A percentile compares a stretch with the other conserved stretches of the same genome.
Evolutionary conservation across 2,888 invertebrate species (phyloP).

Genomic region (Brachypterus glaber): DNA sequence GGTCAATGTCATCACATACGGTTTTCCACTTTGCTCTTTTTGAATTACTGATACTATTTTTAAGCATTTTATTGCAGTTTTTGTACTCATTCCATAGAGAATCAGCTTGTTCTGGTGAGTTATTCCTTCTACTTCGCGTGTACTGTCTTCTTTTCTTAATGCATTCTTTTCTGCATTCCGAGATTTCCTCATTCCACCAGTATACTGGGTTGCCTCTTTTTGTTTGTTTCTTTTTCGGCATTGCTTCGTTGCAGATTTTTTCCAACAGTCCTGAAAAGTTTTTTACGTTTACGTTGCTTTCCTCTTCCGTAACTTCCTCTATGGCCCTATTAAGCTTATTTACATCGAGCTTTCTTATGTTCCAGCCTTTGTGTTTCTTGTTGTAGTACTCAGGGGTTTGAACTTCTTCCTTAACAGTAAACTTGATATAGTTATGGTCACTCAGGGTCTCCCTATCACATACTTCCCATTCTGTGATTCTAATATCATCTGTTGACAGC

Average conservation of each 20-base stretch:
- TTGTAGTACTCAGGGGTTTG: too few species aligned
- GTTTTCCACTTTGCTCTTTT: conserved; percentile 13
- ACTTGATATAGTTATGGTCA: conserved; percentile 17
- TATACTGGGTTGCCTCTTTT: conserved; percentile 7
- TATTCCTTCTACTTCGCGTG: conserved; percentile 5
- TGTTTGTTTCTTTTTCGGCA: conserved; percentile 8
- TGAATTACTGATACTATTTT: conserved; percentile 6
- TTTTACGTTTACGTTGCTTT: background rate
- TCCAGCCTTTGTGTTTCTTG: conserved; percentile 7
- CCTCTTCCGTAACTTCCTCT: background rate
- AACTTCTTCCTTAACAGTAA: conserved; percentile 11
- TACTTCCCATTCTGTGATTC: conserved; percentile 13
- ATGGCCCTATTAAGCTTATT: conserved; percentile 6
- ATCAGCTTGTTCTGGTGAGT: background rate
- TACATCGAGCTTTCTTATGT: conserved; percentile 11
- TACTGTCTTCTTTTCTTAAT: conserved; percentile 6
- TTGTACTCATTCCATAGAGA: conserved; percentile 4
- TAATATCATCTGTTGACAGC: conserved; percentile 10
- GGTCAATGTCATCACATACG: conserved; percentile 8
- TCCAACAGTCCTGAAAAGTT: conserved; percentile 5
- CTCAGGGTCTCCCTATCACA: conserved; percentile 15
- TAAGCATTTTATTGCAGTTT: conserved; percentile 8
- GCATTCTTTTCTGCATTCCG: background rate
- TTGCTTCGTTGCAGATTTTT: conserved; percentile 8
- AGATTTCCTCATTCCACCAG: conserved; percentile 14